A percentile compares a stretch with the other conserved stretches of the same genome.
Conservation (phyloP, 2,888 invertebrate genomes). For the Choristoneura rosaceana region DNA sequence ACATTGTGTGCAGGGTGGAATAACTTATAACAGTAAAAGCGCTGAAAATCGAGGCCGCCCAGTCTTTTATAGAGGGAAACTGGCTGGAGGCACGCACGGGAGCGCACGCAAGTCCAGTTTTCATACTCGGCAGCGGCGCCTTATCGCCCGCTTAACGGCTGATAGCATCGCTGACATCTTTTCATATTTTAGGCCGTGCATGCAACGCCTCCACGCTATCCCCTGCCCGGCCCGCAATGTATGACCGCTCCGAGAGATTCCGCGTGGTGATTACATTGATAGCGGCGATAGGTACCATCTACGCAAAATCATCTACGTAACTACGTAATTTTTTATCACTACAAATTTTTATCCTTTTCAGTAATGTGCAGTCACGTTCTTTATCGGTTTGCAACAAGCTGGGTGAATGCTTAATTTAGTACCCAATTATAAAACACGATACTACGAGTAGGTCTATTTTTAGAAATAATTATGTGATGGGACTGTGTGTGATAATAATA, state of each 20-base stretch:
- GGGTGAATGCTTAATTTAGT: too few species aligned
- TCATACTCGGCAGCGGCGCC: slow-evolving; percentile 47
- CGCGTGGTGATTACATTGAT: not conserved
- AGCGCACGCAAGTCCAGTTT: slow-evolving; percentile 76
- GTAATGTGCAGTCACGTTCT: too few species aligned
- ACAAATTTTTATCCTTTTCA: not conserved
- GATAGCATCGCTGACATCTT: slow-evolving; percentile 44
- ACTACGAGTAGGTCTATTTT: too few species aligned
- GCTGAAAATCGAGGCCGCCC: slow-evolving; percentile 79
- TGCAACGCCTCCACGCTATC: slow-evolving; percentile 38
- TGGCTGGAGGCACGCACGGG: slow-evolving; percentile 77
- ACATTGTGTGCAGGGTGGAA: slow-evolving; percentile 73
- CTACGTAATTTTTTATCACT: not conserved
- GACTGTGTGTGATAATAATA: too few species aligned
- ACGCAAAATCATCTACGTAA: not conserved
- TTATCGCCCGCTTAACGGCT: slow-evolving; percentile 44
- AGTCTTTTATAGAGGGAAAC: slow-evolving; percentile 76
- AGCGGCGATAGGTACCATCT: not conserved
- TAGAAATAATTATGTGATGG: too few species aligned
- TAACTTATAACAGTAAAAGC: slow-evolving; percentile 77
- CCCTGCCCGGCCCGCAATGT: slow-evolving; percentile 48
- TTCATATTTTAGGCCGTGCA: slow-evolving; percentile 48
- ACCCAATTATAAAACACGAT: too few species aligned
- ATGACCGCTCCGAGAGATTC: slow-evolving; percentile 33
- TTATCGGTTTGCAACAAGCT: too few species aligned